Percentiles rank a stretch among this genome's conserved stretches.
Conservation (phyloP, 1,140 invertebrate genomes). For the Planococcus citri region DNA sequence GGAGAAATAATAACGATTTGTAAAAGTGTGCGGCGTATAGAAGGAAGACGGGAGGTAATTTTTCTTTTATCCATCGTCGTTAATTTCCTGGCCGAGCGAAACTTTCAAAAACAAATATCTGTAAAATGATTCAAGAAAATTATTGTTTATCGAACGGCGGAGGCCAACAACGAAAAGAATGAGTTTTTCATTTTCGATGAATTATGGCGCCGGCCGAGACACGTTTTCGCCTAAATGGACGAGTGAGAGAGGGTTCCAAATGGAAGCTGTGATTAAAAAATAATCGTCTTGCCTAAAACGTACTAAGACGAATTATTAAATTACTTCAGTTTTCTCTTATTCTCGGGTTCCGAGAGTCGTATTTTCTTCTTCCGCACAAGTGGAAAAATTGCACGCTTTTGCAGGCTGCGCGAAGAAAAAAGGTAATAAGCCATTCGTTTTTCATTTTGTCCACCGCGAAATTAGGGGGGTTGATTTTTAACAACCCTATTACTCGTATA, state of each 20-base stretch:
- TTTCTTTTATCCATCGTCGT: background rate
- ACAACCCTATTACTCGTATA: too few species aligned
- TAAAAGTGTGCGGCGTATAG: too few species aligned
- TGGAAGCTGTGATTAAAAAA: background rate
- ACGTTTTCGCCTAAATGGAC: background rate
- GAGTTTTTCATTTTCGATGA: slow-evolving; percentile 8
- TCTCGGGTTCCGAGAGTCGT: too few species aligned
- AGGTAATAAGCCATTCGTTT: too few species aligned
- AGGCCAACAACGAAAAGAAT: background rate
- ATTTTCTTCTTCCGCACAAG: too few species aligned
- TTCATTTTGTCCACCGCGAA: too few species aligned
- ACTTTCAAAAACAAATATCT: slow-evolving; percentile 20
- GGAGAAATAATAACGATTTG: too few species aligned
- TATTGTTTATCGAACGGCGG: background rate
- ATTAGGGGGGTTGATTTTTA: too few species aligned
- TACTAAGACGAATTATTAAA: background rate
- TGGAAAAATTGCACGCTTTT: too few species aligned
- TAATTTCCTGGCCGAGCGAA: background rate
- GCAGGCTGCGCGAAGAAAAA: too few species aligned
- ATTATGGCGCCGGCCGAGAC: slow-evolving; percentile 3
- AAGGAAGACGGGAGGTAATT: too few species aligned
- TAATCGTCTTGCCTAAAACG: background rate
- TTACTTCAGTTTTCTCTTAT: too few species aligned
- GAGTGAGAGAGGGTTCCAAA: background rate
- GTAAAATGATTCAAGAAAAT: background rate